Evolutionary conservation across 2,797 vertebrate species (phyloP).

Genomic region (Tiaroga cobitis): DNA sequence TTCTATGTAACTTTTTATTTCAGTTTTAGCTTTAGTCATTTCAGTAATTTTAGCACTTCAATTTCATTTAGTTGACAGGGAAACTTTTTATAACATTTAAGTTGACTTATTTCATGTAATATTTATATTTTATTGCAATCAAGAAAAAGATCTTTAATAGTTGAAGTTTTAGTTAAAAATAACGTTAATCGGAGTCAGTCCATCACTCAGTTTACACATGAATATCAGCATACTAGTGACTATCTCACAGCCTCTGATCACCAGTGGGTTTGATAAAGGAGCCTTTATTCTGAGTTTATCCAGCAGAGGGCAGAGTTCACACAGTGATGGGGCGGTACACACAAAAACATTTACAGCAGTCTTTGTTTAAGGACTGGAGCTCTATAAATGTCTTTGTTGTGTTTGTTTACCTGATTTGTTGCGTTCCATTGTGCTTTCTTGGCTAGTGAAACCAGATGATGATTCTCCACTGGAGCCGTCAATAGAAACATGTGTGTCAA

Average conservation of each 20-base stretch:
- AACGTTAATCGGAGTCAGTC: neutral
- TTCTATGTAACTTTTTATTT: neutral
- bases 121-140: neutral
- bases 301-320: slow-evolving; percentile 53
- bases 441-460: slow-evolving; percentile 87
- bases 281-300: neutral
- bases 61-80: neutral
- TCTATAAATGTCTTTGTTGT: neutral
- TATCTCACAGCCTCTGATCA: neutral
- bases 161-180: neutral
- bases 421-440: slow-evolving; percentile 90
- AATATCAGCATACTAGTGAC: neutral
- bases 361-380: slow-evolving; percentile 7
- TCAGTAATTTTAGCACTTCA: neutral
- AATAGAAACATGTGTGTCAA: slow-evolving; percentile 80
- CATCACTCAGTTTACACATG: neutral
- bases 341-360: neutral
- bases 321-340: neutral
- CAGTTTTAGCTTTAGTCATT: neutral
- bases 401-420: slow-evolving; percentile 83
- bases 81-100: neutral
- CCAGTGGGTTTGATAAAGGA: neutral
- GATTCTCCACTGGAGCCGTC: slow-evolving; percentile 88
- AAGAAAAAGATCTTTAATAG: neutral
- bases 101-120: neutral